These are phyloP conservation scores for Heterodera schachtii DNA, from an alignment of 1,140 invertebrate species.

Conservation along the genomic window DNA sequence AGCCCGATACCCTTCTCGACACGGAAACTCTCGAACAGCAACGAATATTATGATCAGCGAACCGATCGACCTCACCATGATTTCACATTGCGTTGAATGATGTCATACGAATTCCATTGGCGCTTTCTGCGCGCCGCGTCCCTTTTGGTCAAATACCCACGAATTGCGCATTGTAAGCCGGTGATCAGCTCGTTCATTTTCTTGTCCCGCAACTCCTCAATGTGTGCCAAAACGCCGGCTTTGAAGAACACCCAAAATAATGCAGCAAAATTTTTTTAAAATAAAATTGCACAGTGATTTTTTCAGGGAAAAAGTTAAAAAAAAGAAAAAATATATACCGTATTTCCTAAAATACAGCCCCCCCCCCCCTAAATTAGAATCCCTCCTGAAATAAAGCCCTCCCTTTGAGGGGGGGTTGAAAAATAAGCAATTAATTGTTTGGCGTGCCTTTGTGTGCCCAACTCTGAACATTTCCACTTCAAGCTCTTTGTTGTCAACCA, in stretches of 20 bases:
- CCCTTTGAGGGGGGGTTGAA: no score
- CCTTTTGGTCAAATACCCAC: slow-evolving; percentile 25
- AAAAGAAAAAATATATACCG: no score
- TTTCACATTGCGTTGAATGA: slow-evolving; percentile 97
- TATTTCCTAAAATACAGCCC: no score
- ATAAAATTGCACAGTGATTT: not conserved
- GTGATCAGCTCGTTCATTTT: slow-evolving; percentile 94
- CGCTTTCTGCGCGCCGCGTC: slow-evolving; percentile 36
- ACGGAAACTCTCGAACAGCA: no score
- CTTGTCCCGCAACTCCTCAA: slow-evolving; percentile 99
- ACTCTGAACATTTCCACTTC: slow-evolving; percentile 86
- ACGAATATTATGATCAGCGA: no score
- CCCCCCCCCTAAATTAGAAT: no score
- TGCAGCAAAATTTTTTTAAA: slow-evolving; percentile 1
- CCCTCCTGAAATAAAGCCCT: no score
- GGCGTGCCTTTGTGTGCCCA: slow-evolving; percentile 89
- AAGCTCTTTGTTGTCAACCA: slow-evolving; percentile 74
- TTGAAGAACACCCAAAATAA: slow-evolving; percentile 87
- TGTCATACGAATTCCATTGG: slow-evolving; percentile 76
- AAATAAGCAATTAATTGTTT: no score
- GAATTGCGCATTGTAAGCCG: slow-evolving; percentile 78
- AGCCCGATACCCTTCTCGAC: no score
- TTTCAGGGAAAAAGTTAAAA: not conserved
- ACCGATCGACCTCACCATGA: slow-evolving; percentile 74
- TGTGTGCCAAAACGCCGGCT: slow-evolving; percentile 97